Evolutionary conservation across 2,113 vertebrate species (phyloP), one percentile per base, ranked within the genome.

Genomic region (Notiomystis cincta): DNA sequence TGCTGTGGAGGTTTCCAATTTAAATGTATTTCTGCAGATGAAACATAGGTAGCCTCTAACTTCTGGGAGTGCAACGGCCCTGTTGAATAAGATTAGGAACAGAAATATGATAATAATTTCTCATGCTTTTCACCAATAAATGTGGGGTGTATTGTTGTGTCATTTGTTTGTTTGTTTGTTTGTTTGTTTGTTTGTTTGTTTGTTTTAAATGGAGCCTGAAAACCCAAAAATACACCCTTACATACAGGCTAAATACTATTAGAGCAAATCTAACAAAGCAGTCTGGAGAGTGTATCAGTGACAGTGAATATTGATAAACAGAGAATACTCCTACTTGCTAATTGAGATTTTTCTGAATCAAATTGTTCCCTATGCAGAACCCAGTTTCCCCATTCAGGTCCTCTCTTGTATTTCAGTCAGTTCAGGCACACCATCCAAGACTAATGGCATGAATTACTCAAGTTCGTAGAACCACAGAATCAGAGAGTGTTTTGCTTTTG

Each of bases 31-130:
- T 98, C 98, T 95, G 83, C 96, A 85, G 97, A 96, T 53, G 98
- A 98, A 86, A 98, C 66, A 17, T 57, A 33, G 0, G 72, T 95
- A 70, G 97, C 60, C 58, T 96, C 98, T 58, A 99, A 79, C 61
- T 98, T 98, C 73, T 86, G 95, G 53, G 98, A 97, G 64, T 98
- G 94, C 92, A 97, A 95, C 0, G 98, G 98, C 47, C 98, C 99
- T 99, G 47, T 45, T 64, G 90, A 66, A 81, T 70, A 95, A 92
- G 35, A 57, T 95, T 17, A 93, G 60, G 40, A 89, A 84, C 5
- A 91, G 24, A 89, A 77, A 90, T 1, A 35, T 1, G 1, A 6
- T 47, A 87, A 75, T 30, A 54, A 9, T 20, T 62, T 81, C 30
- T 69, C 25, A 5, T 24, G 10, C 11, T 11, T 62, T 82, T 78